A percentile compares a stretch with the other conserved stretches of the same genome.
Evolutionary conservation across 2,797 vertebrate species (phyloP).

Genomic region (Pachyuromys duprasi): DNA sequence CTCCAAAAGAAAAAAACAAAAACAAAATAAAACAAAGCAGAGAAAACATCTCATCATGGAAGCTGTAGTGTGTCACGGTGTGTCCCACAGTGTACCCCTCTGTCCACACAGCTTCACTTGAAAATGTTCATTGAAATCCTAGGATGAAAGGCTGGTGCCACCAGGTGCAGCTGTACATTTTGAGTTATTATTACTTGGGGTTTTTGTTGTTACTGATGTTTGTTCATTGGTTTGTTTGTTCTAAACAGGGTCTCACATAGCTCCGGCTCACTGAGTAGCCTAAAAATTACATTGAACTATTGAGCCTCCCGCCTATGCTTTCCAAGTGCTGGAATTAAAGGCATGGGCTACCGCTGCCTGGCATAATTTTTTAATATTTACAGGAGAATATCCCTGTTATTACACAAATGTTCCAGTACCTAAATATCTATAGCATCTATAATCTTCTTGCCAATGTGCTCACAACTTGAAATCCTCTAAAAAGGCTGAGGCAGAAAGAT

Average conservation of each 20-base stretch:
- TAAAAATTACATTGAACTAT: neutral
- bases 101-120: neutral
- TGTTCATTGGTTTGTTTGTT: neutral
- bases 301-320: neutral
- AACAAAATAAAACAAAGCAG: neutral
- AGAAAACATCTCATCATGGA: neutral
- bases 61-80: neutral
- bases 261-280: neutral
- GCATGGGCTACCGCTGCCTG: neutral
- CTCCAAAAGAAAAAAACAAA: neutral
- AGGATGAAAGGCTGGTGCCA: neutral
- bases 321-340: neutral
- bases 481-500: neutral
- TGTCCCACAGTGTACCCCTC: neutral
- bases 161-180: neutral
- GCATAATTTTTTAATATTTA: conserved; percentile 29
- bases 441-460: neutral
- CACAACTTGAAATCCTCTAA: neutral
- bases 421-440: neutral
- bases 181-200: neutral
- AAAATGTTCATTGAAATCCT: neutral
- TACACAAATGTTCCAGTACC: neutral
- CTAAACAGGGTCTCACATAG: neutral
- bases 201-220: neutral
- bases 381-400: neutral